Evolutionary conservation across 2,797 vertebrate species (phyloP).

Genomic region (Echeneis naucrates): DNA sequence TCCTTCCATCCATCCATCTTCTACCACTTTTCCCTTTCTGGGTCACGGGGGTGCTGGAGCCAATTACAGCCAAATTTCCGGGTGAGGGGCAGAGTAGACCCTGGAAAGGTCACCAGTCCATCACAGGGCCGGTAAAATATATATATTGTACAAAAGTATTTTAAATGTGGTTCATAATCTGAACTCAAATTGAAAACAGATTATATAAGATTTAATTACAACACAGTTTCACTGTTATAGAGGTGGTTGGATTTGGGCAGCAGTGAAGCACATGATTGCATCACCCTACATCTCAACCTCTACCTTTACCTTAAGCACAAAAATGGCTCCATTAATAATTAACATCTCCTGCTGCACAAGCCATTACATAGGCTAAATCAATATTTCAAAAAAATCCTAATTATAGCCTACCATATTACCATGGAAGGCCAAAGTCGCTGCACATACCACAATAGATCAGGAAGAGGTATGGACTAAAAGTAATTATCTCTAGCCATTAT

Average conservation of each 20-base stretch:
- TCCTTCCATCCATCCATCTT: too few species aligned
- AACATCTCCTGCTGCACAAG: constrained; percentile 41
- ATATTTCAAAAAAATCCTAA: constrained; percentile 67
- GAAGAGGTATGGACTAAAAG: neutral
- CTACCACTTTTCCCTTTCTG: too few species aligned
- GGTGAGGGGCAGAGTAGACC: too few species aligned
- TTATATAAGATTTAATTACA: neutral
- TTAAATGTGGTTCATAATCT: too few species aligned
- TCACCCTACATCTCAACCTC: constrained; percentile 35
- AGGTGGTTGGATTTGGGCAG: constrained; percentile 3
- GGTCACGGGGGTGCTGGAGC: too few species aligned
- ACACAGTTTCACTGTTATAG: neutral
- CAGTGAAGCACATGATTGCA: constrained; percentile 8
- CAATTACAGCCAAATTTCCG: too few species aligned
- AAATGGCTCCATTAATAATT: constrained; percentile 74
- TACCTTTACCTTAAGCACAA: constrained; percentile 58
- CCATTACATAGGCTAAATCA: constrained; percentile 62
- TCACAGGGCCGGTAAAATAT: too few species aligned
- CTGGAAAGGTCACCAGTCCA: too few species aligned
- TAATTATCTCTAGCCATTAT: neutral
- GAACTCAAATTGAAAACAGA: neutral
- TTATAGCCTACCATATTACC: constrained; percentile 45
- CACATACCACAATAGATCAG: neutral
- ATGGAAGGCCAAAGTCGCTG: constrained; percentile 1
- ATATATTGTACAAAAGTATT: too few species aligned